Conservation (phyloP, 2,888 invertebrate genomes). For the Dysmachus trigonus region DNA sequence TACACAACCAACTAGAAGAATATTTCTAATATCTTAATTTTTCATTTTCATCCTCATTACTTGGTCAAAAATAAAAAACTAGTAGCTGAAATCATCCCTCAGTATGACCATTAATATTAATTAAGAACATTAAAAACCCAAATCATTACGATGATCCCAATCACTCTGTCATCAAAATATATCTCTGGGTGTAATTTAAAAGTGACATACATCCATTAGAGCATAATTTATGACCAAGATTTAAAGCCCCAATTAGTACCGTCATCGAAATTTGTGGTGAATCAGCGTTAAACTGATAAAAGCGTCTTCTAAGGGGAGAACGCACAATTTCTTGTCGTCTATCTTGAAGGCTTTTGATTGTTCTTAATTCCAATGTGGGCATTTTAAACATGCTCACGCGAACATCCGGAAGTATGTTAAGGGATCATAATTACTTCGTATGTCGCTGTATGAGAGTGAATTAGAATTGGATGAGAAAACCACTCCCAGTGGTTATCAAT, state of each 20-base stretch:
- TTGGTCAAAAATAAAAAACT: background rate
- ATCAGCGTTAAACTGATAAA: background rate
- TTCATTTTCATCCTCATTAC: background rate
- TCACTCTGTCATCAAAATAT: background rate
- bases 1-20: too few relatives aligned
- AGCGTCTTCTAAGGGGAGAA: background rate
- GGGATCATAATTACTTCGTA: background rate
- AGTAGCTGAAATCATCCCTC: background rate
- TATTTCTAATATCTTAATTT: background rate
- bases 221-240: background rate
- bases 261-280: background rate
- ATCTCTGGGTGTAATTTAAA: background rate
- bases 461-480: background rate
- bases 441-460: background rate
- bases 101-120: conserved; percentile 52
- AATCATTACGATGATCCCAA: background rate
- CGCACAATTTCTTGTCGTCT: background rate
- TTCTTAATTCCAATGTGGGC: conserved; percentile 24
- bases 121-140: background rate
- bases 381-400: background rate
- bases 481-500: background rate
- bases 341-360: background rate
- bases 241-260: background rate
- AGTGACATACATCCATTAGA: background rate
- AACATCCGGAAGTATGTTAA: background rate